Conservation (phyloP, 1,140 invertebrate species). For the Temnothorax curvispinosus region DNA sequence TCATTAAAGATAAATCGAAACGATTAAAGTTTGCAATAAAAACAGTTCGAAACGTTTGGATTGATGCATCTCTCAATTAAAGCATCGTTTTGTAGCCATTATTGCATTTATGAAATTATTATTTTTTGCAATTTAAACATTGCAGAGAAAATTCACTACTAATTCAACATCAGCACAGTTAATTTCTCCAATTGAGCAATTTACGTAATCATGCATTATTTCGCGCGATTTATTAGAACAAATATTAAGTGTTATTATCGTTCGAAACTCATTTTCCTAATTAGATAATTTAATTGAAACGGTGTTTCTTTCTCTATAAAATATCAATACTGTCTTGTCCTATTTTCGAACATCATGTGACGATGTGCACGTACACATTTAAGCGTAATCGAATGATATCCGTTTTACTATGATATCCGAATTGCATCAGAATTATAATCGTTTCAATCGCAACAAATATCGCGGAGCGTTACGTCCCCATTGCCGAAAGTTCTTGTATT, state of each 20-base stretch:
- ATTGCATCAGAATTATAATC: not conserved
- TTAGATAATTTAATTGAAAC: constrained; percentile 29
- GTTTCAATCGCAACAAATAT: constrained; percentile 15
- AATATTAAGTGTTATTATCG: constrained; percentile 30
- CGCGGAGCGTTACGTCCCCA: not conserved
- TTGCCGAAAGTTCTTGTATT: constrained; percentile 47
- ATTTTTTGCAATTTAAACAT: constrained; percentile 19
- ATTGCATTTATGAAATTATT: not conserved
- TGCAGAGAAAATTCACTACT: not conserved
- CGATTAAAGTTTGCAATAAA: not conserved
- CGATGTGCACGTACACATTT: not conserved
- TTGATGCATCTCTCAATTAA: not conserved
- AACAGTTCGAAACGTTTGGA: constrained; percentile 9
- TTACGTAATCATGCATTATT: not conserved
- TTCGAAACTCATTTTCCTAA: constrained; percentile 21
- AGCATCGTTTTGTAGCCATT: not conserved
- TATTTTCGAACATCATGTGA: not conserved
- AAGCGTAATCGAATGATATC: not conserved
- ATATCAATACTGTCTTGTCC: not conserved
- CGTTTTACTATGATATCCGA: not conserved
- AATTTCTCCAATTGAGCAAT: constrained; percentile 13
- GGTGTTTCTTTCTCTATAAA: not conserved
- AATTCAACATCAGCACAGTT: constrained; percentile 14
- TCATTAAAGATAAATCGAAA: constrained; percentile 29
- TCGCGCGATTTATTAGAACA: constrained; percentile 17